Evolutionary conservation across 2,888 invertebrate genomes (phyloP).

Genomic region (Xylocampa areola): DNA sequence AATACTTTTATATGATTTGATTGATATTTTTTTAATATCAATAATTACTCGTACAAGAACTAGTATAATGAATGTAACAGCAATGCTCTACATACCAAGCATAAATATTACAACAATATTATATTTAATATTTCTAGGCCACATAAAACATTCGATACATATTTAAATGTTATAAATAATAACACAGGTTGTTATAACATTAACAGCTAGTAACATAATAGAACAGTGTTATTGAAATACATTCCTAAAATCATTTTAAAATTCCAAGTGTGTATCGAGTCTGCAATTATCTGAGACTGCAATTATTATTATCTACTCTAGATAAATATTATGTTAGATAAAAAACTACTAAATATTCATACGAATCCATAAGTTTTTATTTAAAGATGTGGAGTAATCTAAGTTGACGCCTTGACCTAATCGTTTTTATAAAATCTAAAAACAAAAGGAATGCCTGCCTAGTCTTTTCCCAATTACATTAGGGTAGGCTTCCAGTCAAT

Average conservation of each 20-base stretch:
- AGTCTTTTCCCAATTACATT: too few species aligned
- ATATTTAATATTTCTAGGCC: not conserved
- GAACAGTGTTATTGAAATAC: not conserved
- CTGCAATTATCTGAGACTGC: conserved; percentile 28
- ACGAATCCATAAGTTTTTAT: conserved; percentile 36
- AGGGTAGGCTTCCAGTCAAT: too few species aligned
- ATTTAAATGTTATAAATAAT: conserved; percentile 20
- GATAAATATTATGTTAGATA: too few species aligned
- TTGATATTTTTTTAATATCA: too few species aligned
- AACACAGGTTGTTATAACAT: conserved; percentile 19
- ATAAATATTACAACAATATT: conserved; percentile 3
- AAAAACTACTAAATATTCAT: conserved; percentile 30
- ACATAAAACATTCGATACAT: conserved; percentile 9
- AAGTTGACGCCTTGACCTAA: conserved; percentile 34
- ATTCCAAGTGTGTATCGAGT: conserved; percentile 18
- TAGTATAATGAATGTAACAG: too few species aligned
- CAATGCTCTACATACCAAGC: not conserved
- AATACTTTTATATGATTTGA: too few species aligned
- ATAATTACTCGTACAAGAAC: too few species aligned
- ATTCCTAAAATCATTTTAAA: conserved; percentile 46
- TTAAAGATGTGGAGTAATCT: conserved; percentile 3
- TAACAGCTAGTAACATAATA: conserved; percentile 3
- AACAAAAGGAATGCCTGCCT: too few species aligned
- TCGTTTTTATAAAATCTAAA: not conserved
- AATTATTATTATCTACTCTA: conserved; percentile 31